Evolutionary conservation across 1,140 invertebrate genomes (phyloP).

Genomic region (Zaprionus davidi): DNA sequence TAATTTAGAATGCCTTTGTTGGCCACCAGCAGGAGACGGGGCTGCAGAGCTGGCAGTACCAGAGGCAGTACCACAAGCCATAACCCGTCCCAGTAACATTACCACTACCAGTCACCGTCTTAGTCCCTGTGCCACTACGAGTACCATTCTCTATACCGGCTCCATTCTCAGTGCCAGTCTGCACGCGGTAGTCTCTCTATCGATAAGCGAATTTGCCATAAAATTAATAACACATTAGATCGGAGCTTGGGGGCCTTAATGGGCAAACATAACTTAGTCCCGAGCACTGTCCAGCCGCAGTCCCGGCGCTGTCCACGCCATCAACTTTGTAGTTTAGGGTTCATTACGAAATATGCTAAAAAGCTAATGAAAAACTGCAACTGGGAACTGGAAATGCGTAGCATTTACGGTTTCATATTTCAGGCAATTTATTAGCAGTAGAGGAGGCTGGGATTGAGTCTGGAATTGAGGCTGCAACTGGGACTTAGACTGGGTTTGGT

Average conservation of each 20-base stretch:
- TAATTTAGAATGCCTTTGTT: constrained; percentile 79
- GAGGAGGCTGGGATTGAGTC: background rate
- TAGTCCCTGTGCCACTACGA: too few species aligned
- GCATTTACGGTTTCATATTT: constrained; percentile 80
- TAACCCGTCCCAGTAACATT: too few species aligned
- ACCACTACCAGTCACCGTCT: too few species aligned
- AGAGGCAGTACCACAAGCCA: background rate
- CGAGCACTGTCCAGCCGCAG: background rate
- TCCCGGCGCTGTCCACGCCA: constrained; percentile 18
- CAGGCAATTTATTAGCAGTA: constrained; percentile 67
- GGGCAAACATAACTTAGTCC: constrained; percentile 68
- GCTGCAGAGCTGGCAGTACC: constrained; percentile 4
- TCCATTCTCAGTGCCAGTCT: background rate
- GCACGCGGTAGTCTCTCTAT: constrained; percentile 43
- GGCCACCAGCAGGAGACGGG: constrained; percentile 35
- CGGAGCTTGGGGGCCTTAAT: constrained; percentile 31
- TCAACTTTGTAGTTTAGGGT: constrained; percentile 75
- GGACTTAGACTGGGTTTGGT: background rate
- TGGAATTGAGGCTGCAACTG: constrained; percentile 5
- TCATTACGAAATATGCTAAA: constrained; percentile 62
- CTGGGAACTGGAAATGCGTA: constrained; percentile 9
- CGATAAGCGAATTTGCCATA: constrained; percentile 73
- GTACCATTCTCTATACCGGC: too few species aligned
- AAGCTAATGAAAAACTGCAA: constrained; percentile 77
- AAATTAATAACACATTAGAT: constrained; percentile 83